Evolutionary conservation across 2,888 invertebrate genomes (phyloP).

Genomic region (Galeruca laticollis): DNA sequence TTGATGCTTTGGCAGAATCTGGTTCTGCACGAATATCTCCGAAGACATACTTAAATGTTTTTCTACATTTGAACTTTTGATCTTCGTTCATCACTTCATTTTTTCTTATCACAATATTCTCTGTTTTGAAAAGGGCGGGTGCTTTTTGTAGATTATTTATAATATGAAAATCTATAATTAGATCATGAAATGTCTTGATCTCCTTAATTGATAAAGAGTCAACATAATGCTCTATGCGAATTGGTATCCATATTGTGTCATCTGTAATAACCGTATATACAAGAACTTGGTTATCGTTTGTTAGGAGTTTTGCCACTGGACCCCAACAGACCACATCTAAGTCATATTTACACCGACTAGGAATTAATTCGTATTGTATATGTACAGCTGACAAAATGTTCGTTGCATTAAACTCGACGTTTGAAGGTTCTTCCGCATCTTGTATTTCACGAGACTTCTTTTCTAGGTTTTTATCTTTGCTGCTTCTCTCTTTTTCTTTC

Average conservation of each 20-base stretch:
- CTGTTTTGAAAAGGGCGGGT: slow-evolving; percentile 29
- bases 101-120: slow-evolving; percentile 9
- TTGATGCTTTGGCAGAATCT: not conserved
- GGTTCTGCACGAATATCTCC: not conserved
- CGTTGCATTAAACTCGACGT: slow-evolving; percentile 41
- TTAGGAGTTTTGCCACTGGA: slow-evolving; percentile 47
- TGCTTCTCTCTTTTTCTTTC: slow-evolving; percentile 8
- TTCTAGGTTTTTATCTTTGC: slow-evolving; percentile 1
- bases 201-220: slow-evolving; percentile 46
- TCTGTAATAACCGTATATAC: slow-evolving; percentile 48
- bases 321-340: slow-evolving; percentile 54
- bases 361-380: slow-evolving; percentile 53
- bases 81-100: slow-evolving; percentile 14
- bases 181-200: slow-evolving; percentile 43
- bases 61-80: not conserved
- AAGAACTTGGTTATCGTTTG: slow-evolving; percentile 41
- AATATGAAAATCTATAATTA: slow-evolving; percentile 48
- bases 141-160: slow-evolving; percentile 36
- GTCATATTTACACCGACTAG: slow-evolving; percentile 48
- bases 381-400: slow-evolving; percentile 43
- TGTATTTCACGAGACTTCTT: slow-evolving; percentile 2
- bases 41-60: not conserved
- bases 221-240: slow-evolving; percentile 50
- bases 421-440: slow-evolving; percentile 21
- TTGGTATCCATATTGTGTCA: slow-evolving; percentile 50